Evolutionary conservation across 2,113 vertebrate species (phyloP).

Genomic region (western clawed frog (Xenopus tropicalis)): DNA sequence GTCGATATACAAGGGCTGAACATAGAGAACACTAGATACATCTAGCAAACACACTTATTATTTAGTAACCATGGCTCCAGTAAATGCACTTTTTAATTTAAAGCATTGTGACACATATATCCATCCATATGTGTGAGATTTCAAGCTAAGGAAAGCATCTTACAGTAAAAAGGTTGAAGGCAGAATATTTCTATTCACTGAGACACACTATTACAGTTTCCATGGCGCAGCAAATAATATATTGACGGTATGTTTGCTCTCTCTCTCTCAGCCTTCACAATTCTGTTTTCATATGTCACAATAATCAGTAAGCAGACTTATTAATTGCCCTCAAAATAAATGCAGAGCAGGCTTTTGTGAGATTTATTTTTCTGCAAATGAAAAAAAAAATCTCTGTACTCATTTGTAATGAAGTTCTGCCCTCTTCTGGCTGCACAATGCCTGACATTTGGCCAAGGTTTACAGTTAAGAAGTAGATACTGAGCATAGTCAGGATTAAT

Average conservation of each 20-base stretch:
- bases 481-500: background rate
- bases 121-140: too few species aligned
- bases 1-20: too few species aligned
- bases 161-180: too few species aligned
- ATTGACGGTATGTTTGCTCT: slow-evolving; percentile 4
- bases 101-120: too few species aligned
- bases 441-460: background rate
- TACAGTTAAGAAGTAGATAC: background rate
- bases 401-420: slow-evolving; percentile 11
- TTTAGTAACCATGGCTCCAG: too few species aligned
- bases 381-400: background rate
- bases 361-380: too few species aligned
- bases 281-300: slow-evolving; percentile 16
- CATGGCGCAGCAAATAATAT: background rate
- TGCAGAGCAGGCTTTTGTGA: background rate
- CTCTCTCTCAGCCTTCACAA: slow-evolving; percentile 1
- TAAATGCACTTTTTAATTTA: too few species aligned
- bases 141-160: too few species aligned
- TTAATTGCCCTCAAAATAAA: slow-evolving; percentile 12
- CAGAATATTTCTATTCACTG: background rate
- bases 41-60: too few species aligned
- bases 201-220: background rate
- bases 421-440: slow-evolving; percentile 23
- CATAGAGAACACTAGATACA: too few species aligned
- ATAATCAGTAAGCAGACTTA: slow-evolving; percentile 9